These are phyloP conservation scores for Helostoma temminkii DNA, from an alignment of 2,797 vertebrate genomes.

Conservation along the genomic window DNA sequence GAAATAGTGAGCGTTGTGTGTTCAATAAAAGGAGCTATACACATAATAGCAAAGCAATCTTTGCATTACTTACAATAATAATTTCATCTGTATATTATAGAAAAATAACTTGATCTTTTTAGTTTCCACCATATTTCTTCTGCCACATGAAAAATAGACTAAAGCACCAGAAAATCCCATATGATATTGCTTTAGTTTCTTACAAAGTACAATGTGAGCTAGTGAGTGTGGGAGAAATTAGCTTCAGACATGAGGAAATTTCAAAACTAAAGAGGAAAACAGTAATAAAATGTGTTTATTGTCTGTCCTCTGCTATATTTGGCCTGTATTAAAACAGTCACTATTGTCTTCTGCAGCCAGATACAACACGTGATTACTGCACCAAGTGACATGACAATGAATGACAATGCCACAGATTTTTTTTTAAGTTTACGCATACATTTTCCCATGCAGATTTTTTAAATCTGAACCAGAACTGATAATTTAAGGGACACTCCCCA, in stretches of 20 bases:
- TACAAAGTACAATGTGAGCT: background rate
- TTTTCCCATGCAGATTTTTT: constrained; percentile 15
- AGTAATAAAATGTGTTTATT: background rate
- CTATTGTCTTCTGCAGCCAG: constrained; percentile 3
- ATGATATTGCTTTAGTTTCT: background rate
- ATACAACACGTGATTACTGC: constrained; percentile 13
- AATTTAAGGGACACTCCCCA: constrained; percentile 12
- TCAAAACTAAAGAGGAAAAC: background rate
- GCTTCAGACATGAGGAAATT: background rate
- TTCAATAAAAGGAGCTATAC: background rate
- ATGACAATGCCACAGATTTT: background rate
- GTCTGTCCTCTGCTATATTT: constrained; percentile 7
- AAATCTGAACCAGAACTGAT: constrained; percentile 24
- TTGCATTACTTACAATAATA: background rate
- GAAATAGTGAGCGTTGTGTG: background rate
- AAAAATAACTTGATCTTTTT: background rate
- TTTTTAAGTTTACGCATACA: background rate
- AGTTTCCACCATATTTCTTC: background rate
- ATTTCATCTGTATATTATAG: background rate
- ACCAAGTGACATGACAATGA: constrained; percentile 6
- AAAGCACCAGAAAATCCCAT: background rate
- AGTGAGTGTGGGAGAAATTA: constrained; percentile 4
- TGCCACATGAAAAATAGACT: background rate
- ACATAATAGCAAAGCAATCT: constrained; percentile 1
- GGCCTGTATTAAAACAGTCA: constrained; percentile 3